Percentiles rank a stretch among this genome's conserved stretches.
Conservation (phyloP, 2,113 vertebrate species). For the Sula dactylatra region DNA sequence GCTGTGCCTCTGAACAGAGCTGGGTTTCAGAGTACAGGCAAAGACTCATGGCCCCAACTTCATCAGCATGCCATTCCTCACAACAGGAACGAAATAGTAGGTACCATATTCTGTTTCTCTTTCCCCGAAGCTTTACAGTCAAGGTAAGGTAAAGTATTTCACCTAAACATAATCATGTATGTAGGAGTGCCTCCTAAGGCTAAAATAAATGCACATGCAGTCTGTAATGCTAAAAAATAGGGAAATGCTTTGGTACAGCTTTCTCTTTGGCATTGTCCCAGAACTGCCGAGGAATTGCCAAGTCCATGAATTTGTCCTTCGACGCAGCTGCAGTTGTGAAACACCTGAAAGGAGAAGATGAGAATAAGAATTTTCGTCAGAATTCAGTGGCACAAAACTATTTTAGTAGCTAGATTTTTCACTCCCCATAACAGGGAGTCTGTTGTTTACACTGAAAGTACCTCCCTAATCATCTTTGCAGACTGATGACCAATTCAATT, state of each 20-base stretch:
- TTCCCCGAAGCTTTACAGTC: neutral
- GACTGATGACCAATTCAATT: neutral
- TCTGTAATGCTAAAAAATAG: constrained; percentile 81
- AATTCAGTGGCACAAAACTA: neutral
- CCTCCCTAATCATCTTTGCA: neutral
- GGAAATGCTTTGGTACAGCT: constrained; percentile 80
- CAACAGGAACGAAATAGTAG: neutral
- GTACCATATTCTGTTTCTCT: neutral
- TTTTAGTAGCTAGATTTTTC: neutral
- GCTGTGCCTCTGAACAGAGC: neutral
- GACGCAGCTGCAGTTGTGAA: constrained; percentile 87
- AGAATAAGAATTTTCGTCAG: neutral
- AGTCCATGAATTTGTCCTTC: constrained; percentile 56
- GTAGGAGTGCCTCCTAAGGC: constrained; percentile 80
- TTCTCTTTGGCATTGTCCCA: constrained; percentile 82
- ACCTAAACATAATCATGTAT: constrained; percentile 88
- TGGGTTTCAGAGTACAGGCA: neutral
- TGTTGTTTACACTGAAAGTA: neutral
- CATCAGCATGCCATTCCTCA: neutral
- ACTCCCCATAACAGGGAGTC: neutral
- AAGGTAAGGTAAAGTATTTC: constrained; percentile 40
- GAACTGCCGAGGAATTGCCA: constrained; percentile 76
- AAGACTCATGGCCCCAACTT: neutral
- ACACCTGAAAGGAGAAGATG: constrained; percentile 73
- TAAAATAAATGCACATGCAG: constrained; percentile 78